Base-by-base conservation (phyloP, 1,140 invertebrate species). In the Patella vulgata region DNA sequence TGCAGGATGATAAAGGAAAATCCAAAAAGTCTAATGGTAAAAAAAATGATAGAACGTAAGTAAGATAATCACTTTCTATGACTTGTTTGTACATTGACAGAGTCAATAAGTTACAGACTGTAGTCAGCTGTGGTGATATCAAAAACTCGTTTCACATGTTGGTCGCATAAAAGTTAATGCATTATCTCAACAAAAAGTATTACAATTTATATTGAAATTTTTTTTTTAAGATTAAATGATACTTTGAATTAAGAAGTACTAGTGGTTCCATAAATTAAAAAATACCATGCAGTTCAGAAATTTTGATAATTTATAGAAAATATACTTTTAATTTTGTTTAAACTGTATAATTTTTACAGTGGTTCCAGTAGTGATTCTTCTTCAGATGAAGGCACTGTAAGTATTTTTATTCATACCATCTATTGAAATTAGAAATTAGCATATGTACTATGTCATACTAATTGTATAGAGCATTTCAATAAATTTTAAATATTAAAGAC, bases 11-110 rank as follows among this genome's bases (percentile, higher is more conserved):
- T 17, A 57, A 47, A 47, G n/a, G 51, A 43, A 62, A 36, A 33
- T 19, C 11, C 19, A 43, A 58, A 57, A 36, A 55, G 40, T 46
- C 64, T n/a, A 70, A 73, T 63, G 54, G 39, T 48, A 71, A 70
- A 56, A 73, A 76, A 56, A 43, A 39, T 46, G 64, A 70, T 31
- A 64, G 68, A 68, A 73, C 65, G 71, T 73, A 64, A 70, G 73
- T 68, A 14, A 36, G 30, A 31, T 12, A 39, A 48, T 57, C 59
- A 21, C 59, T 64, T 36, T 9, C 3, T 28, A 6, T 28, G 5
- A 36, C 17, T 40, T 31, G 25, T 17, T 17, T 36, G 6, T 1
- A 27, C 8, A 17, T 28, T 23, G 25, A 28, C 50, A 23, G 8
- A 1, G 25, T 28, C 12, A 21, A 21, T 1, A n/a, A 12, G 46